These are phyloP conservation scores for Paracentrotus lividus DNA, from an alignment of 53 echinoderm and acorn worm species.

Conservation along the genomic window DNA sequence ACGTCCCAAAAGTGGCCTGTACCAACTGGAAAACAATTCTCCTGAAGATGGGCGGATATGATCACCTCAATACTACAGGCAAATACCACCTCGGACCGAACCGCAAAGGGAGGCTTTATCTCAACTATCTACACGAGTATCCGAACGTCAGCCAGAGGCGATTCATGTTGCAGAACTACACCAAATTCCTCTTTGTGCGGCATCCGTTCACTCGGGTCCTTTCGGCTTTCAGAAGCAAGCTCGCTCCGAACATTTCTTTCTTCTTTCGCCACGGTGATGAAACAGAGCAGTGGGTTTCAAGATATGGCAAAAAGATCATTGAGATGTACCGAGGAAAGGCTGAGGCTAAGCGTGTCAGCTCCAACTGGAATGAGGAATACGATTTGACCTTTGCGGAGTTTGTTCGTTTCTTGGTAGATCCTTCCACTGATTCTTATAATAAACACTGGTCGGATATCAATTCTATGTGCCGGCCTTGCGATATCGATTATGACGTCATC, in stretches of 20 bases:
- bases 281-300: conserved; percentile 51
- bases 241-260: conserved; percentile 76
- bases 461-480: conserved; percentile 73
- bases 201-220: conserved; percentile 79
- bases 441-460: conserved; percentile 76
- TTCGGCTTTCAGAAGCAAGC: conserved; percentile 80
- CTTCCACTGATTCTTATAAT: conserved; percentile 41
- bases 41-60: conserved; percentile 70
- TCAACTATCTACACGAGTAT: conserved; percentile 52
- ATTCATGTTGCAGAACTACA: conserved; percentile 64
- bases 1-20: conserved; percentile 80
- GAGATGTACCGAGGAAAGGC: conserved; percentile 26
- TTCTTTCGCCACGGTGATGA: conserved; percentile 38
- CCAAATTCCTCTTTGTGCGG: conserved; percentile 80
- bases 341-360: conserved; percentile 23
- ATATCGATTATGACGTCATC: conserved; percentile 79
- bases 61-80: conserved; percentile 23
- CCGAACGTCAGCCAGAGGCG: conserved; percentile 56
- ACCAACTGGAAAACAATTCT: conserved; percentile 85
- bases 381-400: conserved; percentile 81
- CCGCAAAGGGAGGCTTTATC: conserved; percentile 25
- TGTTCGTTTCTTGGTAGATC: conserved; percentile 58
- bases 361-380: conserved; percentile 60
- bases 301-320: conserved; percentile 73
- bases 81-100: conserved; percentile 64